phyloP scores from a whole-genome alignment of 2,797 vertebrate genomes.

The Rhynchotus rufescens region DNA sequence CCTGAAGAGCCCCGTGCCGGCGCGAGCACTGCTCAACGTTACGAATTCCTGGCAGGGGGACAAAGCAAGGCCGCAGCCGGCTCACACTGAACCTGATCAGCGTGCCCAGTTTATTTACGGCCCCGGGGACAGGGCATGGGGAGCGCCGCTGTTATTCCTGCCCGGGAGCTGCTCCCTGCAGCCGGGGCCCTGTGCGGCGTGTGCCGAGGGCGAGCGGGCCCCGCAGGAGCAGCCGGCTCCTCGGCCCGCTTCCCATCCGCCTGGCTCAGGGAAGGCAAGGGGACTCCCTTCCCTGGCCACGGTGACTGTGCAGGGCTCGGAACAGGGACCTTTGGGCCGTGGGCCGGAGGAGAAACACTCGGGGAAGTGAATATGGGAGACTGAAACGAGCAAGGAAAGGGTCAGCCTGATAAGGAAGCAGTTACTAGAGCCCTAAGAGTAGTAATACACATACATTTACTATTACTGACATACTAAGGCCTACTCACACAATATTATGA shows the following conservation, averaged over 20 bases:
- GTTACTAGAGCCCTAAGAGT: neutral
- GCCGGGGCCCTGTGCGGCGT: too few relatives aligned
- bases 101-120: conserved; percentile 41
- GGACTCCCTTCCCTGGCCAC: neutral
- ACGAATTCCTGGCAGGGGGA: neutral
- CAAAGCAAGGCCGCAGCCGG: neutral
- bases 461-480: neutral
- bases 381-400: neutral
- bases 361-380: neutral
- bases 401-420: neutral
- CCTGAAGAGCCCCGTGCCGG: neutral
- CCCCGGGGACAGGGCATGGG: neutral
- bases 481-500: accelerated
- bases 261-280: too few relatives aligned
- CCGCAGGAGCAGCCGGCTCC: too few relatives aligned
- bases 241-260: too few relatives aligned
- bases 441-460: accelerated
- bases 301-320: neutral
- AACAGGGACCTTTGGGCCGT: neutral
- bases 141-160: neutral
- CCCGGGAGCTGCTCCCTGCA: neutral
- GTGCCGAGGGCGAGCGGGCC: too few relatives aligned
- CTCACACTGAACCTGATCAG: neutral
- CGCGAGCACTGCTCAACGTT: neutral
- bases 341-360: neutral